Evolutionary conservation across 1,140 invertebrate species (phyloP).

Genomic region (Drosophila mojavensis): DNA sequence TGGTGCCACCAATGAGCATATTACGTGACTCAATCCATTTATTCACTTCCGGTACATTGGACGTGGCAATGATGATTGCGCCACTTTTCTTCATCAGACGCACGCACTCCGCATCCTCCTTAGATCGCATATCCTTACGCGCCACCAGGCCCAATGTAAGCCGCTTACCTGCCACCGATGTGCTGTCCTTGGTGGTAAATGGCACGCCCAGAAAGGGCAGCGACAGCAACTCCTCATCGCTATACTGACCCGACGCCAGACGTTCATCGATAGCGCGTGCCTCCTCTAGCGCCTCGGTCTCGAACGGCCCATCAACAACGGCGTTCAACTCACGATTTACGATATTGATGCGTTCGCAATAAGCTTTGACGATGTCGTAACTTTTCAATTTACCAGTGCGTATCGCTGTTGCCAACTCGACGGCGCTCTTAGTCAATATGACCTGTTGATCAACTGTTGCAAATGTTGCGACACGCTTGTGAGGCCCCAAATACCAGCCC

Average conservation of each 20-base stretch:
- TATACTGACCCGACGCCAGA: constrained; percentile 85
- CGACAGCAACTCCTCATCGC: constrained; percentile 86
- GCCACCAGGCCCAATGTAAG: constrained; percentile 88
- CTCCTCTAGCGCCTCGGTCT: constrained; percentile 89
- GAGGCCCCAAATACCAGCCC: constrained; percentile 68
- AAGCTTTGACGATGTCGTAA: constrained; percentile 89
- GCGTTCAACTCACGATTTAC: constrained; percentile 92
- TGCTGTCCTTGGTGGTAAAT: constrained; percentile 89
- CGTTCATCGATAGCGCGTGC: constrained; percentile 89
- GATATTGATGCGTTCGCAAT: constrained; percentile 91
- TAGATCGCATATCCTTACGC: constrained; percentile 86
- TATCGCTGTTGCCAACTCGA: constrained; percentile 87
- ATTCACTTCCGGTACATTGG: constrained; percentile 95
- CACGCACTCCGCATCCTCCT: constrained; percentile 91
- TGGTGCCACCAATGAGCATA: constrained; percentile 95
- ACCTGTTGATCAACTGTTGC: constrained; percentile 85
- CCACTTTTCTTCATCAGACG: constrained; percentile 90
- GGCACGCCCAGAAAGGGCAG: constrained; percentile 92
- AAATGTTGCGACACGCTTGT: constrained; percentile 84
- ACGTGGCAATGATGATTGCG: constrained; percentile 94
- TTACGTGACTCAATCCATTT: constrained; percentile 92
- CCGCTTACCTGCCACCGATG: constrained; percentile 86
- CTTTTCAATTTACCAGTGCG: constrained; percentile 87
- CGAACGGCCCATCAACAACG: constrained; percentile 90
- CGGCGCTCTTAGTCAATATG: constrained; percentile 87